Base-by-base conservation (phyloP, 2,113 vertebrate genomes). In the Ciconia maguari region DNA sequence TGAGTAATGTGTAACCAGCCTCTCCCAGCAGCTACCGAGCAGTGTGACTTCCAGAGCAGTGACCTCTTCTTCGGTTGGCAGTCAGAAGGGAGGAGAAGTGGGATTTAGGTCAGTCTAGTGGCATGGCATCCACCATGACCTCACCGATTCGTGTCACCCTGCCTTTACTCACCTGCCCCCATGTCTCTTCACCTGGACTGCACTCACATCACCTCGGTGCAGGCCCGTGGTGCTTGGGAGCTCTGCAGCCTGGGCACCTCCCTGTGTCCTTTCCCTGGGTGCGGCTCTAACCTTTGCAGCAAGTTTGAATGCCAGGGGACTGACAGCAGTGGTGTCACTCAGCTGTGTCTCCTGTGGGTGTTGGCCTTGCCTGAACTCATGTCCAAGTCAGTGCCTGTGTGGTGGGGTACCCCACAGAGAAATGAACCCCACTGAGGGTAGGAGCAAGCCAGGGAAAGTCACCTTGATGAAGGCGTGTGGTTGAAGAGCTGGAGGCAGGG, bases 1-100 rank as follows among this genome's bases (percentile, higher is more conserved):
- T 97, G 95, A 92, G 93, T 96, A 97, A 96, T 96, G 89, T 90
- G 44, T 96, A 96, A 97, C 94, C 91, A 93, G 74, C 82, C 81
- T 93, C 79, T 89, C 86, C 78, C 38, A 0, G 52, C 77, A 69
- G 87, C 87, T 64, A 7, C 29, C 0, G 27, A 80, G 68, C 66
- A 7, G 42, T 30, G 86, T 89, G 71, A 65, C 92, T 96, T 90
- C 77, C 87, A 87, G 90, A 94, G 87, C 87, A 2, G 41, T 77
- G 95, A 97, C 92, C 95, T 96, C 78, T 51, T 42, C 75, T 92
- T 92, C 82, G 95, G 90, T 95, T 97, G 92, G 93, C 77, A 46
- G 95, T 38, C 26, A 2, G 80, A 89, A 96, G 80, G 92, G 92
- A 96, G 97, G 96, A 77, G 93, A 95, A 95, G 58, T 95, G 79